These are phyloP conservation scores for Tolmerus cingulatus DNA, from an alignment of 2,888 invertebrate genomes.

Conservation along the genomic window DNA sequence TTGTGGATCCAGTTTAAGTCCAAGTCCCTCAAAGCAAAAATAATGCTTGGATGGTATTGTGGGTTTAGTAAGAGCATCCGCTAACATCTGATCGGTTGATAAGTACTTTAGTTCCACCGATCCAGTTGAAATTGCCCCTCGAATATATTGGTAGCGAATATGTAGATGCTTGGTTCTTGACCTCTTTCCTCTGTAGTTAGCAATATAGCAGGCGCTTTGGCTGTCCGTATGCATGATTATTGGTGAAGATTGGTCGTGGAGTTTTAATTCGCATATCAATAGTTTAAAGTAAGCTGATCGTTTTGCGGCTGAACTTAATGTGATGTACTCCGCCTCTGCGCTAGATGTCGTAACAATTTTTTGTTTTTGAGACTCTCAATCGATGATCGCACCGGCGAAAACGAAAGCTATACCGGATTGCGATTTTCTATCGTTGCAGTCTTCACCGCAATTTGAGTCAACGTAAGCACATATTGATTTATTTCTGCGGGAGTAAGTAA, in stretches of 20 bases:
- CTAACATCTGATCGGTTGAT: background rate
- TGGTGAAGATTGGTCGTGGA: background rate
- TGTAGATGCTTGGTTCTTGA: background rate
- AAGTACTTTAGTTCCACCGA: background rate
- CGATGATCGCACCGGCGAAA: background rate
- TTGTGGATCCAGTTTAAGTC: background rate
- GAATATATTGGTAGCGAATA: background rate
- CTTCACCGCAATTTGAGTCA: background rate
- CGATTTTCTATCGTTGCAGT: background rate
- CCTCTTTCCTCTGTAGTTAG: background rate
- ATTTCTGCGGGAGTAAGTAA: background rate
- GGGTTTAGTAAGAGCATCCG: background rate
- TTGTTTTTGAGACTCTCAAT: background rate
- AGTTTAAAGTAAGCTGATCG: slow-evolving; percentile 24
- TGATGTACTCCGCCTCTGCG: slow-evolving; percentile 38
- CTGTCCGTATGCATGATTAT: background rate
- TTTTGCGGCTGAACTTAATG: slow-evolving; percentile 36
- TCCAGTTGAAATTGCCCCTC: background rate
- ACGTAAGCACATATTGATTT: background rate
- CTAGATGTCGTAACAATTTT: background rate
- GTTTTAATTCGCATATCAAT: background rate
- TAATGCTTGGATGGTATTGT: background rate
- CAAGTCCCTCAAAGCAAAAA: background rate
- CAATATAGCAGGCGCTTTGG: background rate
- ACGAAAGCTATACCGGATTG: background rate